Evolutionary conservation across 2,888 invertebrate species (phyloP).

Genomic region (Rugalucina vietnamica): DNA sequence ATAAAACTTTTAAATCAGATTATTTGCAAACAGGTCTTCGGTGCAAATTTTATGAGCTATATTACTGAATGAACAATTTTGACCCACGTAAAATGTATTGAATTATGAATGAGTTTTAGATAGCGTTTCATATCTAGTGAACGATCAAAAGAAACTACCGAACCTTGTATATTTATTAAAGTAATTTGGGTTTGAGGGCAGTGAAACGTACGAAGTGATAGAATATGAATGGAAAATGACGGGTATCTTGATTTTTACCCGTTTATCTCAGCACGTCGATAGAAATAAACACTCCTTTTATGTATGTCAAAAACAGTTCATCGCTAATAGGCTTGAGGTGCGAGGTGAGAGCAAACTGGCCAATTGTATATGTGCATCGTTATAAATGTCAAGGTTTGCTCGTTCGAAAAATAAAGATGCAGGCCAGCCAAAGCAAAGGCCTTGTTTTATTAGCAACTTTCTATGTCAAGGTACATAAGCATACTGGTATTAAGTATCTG

Average conservation of each 20-base stretch:
- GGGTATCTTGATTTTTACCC: not conserved
- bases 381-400: no score
- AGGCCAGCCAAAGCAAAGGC: no score
- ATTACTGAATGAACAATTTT: not conserved
- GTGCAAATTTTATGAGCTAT: not conserved
- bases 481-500: no score
- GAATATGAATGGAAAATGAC: not conserved
- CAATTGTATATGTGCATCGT: no score
- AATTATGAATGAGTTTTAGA: slow-evolving; percentile 6
- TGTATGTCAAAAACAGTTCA: no score
- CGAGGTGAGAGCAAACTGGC: no score
- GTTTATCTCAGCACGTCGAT: slow-evolving; percentile 8
- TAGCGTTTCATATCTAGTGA: not conserved
- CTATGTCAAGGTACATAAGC: no score
- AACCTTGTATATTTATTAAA: not conserved
- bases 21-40: not conserved
- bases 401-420: no score
- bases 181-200: slow-evolving; percentile 5
- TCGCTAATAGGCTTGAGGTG: no score
- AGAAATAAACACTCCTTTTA: slow-evolving; percentile 8
- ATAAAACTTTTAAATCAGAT: not conserved
- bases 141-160: not conserved
- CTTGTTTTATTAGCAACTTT: no score
- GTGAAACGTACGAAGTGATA: not conserved
- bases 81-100: not conserved